Evolutionary conservation across 1,140 invertebrate species (phyloP), one percentile per base, ranked within the genome.

Genomic region (Theocolax elegans): DNA sequence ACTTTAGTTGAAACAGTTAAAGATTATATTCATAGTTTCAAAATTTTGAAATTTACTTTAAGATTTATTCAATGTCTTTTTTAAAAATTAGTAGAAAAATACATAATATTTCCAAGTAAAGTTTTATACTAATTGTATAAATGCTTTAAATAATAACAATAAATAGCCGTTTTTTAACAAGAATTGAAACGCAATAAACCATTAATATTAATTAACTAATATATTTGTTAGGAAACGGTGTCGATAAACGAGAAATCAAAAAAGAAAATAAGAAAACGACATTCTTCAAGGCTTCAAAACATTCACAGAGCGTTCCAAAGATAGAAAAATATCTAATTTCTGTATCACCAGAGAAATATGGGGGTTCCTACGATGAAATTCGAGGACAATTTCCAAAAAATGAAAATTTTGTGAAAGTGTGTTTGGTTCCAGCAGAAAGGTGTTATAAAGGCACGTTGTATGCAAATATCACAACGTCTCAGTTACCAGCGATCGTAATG

Each of bases 401-500:
- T 17, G n/a, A 27, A 0, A 35, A 13, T 3, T 48, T 17, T 6
- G 3, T 71, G 9, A 13, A 19, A 1, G n/a, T 59, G 1, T n/a
- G n/a, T 10, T 8, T n/a, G 7, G 1, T 71, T 1, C 60, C 62
- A 3, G 21, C 0, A 12, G 68, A 59, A 17, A 6, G 2, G 1
- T 59, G 19, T 10, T 42, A 21, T 3, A 27, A 27, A 9, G 27
- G 8, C 7, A 65, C 62, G 2, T 19, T 40, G 0, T 65, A 59
- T 40, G 31, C 51, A 12, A 17, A 13, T 10, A 58, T 71, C 25
- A 0, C 48, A 1, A 48, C 7, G 3, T 59, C 68, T 0, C 13
- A 40, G 19, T 19, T 71, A 21, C 68, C 68, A 2, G 40, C 51
- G 0, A 58, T 71, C 1, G 29, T 27, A 0, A 59, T 71, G 51